Conservation (phyloP, 1,140 invertebrate species). For the Drosophila melanica region DNA sequence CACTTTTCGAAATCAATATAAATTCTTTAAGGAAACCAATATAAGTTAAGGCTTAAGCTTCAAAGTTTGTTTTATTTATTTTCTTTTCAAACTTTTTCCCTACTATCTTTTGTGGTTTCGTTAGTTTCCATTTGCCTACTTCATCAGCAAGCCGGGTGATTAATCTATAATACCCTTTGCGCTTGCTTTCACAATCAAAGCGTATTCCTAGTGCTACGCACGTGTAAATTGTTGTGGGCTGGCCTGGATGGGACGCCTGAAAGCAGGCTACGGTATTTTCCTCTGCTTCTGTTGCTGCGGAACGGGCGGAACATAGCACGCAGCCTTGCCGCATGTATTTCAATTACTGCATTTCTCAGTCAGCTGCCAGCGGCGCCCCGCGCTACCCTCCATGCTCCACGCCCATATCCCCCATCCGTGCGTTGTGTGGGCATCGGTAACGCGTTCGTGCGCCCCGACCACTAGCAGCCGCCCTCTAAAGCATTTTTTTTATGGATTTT, state of each 20-base stretch:
- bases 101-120: too few species aligned
- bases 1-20: too few species aligned
- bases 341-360: slow-evolving; percentile 79
- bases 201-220: slow-evolving; percentile 41
- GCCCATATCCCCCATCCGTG: neutral
- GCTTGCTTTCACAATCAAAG: slow-evolving; percentile 5
- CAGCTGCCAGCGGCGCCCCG: slow-evolving; percentile 24
- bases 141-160: slow-evolving; percentile 1
- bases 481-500: slow-evolving; percentile 63
- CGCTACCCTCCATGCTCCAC: neutral
- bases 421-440: slow-evolving; percentile 10
- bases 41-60: too few species aligned
- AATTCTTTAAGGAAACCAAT: too few species aligned
- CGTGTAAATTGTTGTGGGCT: slow-evolving; percentile 72
- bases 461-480: slow-evolving; percentile 3
- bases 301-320: slow-evolving; percentile 43
- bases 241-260: slow-evolving; percentile 49
- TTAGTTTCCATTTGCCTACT: too few species aligned
- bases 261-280: slow-evolving; percentile 47
- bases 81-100: too few species aligned
- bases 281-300: neutral
- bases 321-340: slow-evolving; percentile 75
- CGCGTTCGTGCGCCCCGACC: slow-evolving; percentile 32
- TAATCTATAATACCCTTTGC: slow-evolving; percentile 1
- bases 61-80: too few species aligned